Evolutionary conservation across 2,888 invertebrate genomes (phyloP), one percentile per base, ranked within the genome.

Genomic region (Himalopsyche anomala): DNA sequence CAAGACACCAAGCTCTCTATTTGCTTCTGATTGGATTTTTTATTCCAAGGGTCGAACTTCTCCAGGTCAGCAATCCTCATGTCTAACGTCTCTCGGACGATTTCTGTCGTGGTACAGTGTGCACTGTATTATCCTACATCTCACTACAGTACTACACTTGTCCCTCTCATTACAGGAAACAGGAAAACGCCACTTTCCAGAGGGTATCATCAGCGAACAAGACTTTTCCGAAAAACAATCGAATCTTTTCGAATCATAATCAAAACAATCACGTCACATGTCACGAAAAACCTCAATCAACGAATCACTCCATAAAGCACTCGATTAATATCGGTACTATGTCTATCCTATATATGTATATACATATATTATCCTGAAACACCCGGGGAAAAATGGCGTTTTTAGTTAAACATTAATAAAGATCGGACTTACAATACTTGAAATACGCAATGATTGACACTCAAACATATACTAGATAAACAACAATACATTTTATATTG

Each of bases 21-120:
- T 8, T 87, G 84, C 62, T 88, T 74, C n/a, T n/a, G n/a, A n/a
- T 86, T 80, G 38, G 83, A 40, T 38, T 84, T 85, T 51, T 83
- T 62, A 80, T 85, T 87, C 88, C 88, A 88, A 15, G 82, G 80
- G 81, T 88, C 88, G 8, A 86, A 83, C 81, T 55, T 85, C 62
- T 83, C 85, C 62, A 88, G 81, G 79, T 87, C 87, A 12, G 84
- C 85, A 28, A 88, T 83, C 82, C 86, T 84, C 88, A 88, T 88
- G 84, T 74, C 74, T 74, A 36, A 15, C 74, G 74, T 74, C 74
- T 15, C 74, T 74, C 12, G 74, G 74, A 74, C 74, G 74, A 36
- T 36, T 28, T 19, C 36, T 74, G 15, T 74, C 19, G 36, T 28
- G 74, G 36, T 15, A 74, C 74, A 74, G 38, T 15, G 36, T 36